Conservation (phyloP, 2,797 vertebrate species). For the Trachops cirrhosus region DNA sequence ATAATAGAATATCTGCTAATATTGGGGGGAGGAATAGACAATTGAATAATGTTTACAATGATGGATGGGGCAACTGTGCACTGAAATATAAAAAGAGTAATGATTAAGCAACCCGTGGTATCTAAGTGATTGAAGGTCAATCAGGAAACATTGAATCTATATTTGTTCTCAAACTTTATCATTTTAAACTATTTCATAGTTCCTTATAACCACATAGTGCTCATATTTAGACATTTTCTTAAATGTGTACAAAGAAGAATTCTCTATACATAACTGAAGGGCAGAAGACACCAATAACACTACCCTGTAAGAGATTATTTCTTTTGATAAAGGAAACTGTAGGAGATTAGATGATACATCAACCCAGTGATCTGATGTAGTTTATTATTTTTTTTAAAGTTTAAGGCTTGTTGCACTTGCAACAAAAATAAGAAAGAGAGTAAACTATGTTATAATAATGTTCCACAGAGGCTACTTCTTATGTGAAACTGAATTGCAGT, state of each 20-base stretch:
- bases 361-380: not conserved
- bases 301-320: not conserved
- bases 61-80: not conserved
- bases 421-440: not conserved
- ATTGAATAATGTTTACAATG: not conserved
- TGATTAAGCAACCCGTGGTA: not conserved
- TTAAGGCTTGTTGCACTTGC: not conserved
- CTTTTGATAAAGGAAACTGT: not conserved
- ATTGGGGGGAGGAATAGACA: not conserved
- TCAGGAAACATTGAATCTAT: not conserved
- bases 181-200: slow-evolving; percentile 24
- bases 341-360: not conserved
- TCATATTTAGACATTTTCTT: slow-evolving; percentile 18
- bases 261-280: not conserved
- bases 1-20: not conserved
- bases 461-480: not conserved
- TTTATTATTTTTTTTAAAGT: not conserved
- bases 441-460: not conserved
- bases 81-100: not conserved
- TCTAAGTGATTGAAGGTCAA: not conserved
- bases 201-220: not conserved
- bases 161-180: not conserved
- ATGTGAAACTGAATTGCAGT: not conserved
- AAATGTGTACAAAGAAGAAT: not conserved
- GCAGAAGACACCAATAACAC: not conserved